phyloP scores from a whole-genome alignment of 2,888 invertebrate species.

The Adineta ricciae region DNA sequence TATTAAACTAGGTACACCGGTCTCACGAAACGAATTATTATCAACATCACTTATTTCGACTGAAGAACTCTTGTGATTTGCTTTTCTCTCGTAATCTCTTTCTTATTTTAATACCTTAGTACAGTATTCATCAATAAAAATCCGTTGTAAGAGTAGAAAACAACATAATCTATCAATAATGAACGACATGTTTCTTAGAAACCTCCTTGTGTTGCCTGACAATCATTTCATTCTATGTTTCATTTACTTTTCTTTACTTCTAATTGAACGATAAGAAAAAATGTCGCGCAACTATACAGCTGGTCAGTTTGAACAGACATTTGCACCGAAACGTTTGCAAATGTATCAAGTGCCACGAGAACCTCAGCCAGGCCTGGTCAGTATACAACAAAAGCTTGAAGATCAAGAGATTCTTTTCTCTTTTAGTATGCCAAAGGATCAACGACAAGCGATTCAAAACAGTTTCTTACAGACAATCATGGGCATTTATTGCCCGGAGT shows the following conservation, averaged over 20 bases:
- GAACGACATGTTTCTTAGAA: background rate
- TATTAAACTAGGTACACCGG: constrained; percentile 36
- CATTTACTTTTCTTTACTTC: background rate
- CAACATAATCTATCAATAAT: background rate
- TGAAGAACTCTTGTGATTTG: background rate
- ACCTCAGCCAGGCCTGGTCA: constrained; percentile 34
- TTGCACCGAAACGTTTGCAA: constrained; percentile 42
- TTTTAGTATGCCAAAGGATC: constrained; percentile 39
- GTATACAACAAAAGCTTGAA: background rate
- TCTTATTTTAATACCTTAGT: background rate
- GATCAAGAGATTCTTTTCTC: background rate
- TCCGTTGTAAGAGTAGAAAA: no score
- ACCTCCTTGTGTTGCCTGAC: background rate
- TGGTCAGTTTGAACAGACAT: constrained; percentile 44
- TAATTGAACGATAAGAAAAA: background rate
- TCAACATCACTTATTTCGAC: background rate
- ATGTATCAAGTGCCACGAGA: constrained; percentile 45
- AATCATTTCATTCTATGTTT: background rate
- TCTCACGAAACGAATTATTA: background rate
- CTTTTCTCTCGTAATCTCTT: background rate
- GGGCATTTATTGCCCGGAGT: constrained; percentile 44
- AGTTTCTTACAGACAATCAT: constrained; percentile 42
- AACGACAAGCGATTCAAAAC: constrained; percentile 41
- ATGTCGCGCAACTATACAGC: constrained; percentile 30
- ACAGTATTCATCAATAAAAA: background rate